Base-by-base conservation (phyloP, 1,140 invertebrate genomes). In the Archegozetes longisetosus region DNA sequence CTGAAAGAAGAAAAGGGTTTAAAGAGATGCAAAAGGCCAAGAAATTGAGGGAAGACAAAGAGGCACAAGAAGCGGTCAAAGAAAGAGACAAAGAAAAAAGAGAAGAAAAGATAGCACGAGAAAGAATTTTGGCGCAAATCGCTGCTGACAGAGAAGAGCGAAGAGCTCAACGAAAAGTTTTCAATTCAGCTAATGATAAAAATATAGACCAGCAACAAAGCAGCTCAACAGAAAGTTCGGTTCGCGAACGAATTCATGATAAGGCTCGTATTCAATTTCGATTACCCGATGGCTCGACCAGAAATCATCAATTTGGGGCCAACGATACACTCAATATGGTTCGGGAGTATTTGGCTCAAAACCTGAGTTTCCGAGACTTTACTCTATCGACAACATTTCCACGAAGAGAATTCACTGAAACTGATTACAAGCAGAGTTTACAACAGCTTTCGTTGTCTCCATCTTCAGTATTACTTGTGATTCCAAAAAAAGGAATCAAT, bases 341-440 rank as follows among this genome's bases (percentile, higher is more conserved):
- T 50, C 47, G 46, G 22, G 23, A 48, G 14, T 56, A 62, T 53
- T 51, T 63, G 2, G 20, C 50, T 20, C 40, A 61, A 29, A 59
- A 55, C 29, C 55, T 58, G 47, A 69, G 32, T 3, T 78, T 76
- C 52, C 74, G 71, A 28, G 72, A 77, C 48, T 85, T 84, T 67
- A 76, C 77, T 1, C 73, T 91, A 59, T 84, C 82, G 51, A 84
- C 83, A 26, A 83, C 82, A 40, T 91, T 86, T 71, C 88, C 88
- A 1, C 77, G 84, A 27, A 76, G 80, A 50, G 81, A 85, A 67
- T 82, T 90, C 64, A 78, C 76, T 3, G 66, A 72, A 3, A 72
- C 75, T 1, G 80, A 84, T 60, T 78, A 84, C 64, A 67, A 69
- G 2, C 71, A 76, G 65, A 80, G 79, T 6, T 74, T 93, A 14